These are phyloP conservation scores for Cynoglossus semilaevis DNA, from an alignment of 2,113 vertebrate species.

Conservation along the genomic window DNA sequence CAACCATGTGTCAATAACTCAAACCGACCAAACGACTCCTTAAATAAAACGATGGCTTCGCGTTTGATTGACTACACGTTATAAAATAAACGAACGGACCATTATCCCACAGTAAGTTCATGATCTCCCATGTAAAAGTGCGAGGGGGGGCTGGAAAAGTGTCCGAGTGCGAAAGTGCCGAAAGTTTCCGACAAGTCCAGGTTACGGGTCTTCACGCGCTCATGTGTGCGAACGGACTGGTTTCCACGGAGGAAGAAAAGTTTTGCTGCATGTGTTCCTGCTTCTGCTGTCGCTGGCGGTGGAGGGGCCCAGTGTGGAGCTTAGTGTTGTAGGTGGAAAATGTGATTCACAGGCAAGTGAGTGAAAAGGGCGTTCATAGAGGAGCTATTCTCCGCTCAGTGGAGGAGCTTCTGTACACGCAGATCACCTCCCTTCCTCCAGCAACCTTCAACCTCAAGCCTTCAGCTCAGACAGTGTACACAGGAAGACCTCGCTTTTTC, in stretches of 20 bases:
- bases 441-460: background rate
- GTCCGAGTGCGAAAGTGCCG: no score
- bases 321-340: constrained; percentile 62
- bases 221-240: background rate
- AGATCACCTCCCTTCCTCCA: constrained; percentile 60
- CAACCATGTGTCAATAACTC: background rate
- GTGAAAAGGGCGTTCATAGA: constrained; percentile 59
- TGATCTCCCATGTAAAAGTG: background rate
- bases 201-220: background rate
- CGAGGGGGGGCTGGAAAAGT: background rate
- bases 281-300: background rate
- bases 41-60: constrained; percentile 8
- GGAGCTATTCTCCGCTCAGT: constrained; percentile 46
- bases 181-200: background rate
- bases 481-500: no score
- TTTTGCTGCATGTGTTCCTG: background rate
- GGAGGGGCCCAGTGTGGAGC: constrained; percentile 29
- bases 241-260: background rate
- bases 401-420: background rate
- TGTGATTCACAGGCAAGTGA: constrained; percentile 61
- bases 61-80: background rate
- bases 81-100: background rate
- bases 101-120: constrained; percentile 6
- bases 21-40: background rate
- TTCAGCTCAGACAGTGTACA: background rate